These are phyloP conservation scores for Drosophila melanocephala DNA, from an alignment of 2,888 invertebrate genomes.

Conservation along the genomic window DNA sequence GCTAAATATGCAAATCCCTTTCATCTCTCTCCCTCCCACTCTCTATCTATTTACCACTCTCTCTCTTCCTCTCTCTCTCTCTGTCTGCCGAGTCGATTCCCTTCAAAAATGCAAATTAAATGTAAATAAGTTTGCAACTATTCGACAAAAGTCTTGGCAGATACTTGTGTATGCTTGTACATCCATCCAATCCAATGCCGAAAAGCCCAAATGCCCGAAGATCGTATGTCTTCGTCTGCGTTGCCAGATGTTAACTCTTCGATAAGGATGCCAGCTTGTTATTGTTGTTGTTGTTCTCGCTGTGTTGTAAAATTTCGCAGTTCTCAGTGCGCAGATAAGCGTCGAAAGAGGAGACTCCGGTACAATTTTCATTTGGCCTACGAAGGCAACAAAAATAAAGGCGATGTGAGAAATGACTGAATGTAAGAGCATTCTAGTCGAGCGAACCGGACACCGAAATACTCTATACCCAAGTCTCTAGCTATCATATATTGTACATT, in stretches of 20 bases:
- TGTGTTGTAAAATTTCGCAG: constrained; percentile 58
- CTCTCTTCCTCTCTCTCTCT: background rate
- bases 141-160: constrained; percentile 59
- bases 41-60: background rate
- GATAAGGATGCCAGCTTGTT: constrained; percentile 46
- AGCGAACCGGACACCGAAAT: background rate
- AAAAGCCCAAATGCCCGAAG: constrained; percentile 10
- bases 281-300: constrained; percentile 4
- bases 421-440: background rate
- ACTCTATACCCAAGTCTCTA: background rate
- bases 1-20: constrained; percentile 49
- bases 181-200: constrained; percentile 26
- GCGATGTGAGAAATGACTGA: background rate
- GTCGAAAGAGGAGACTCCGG: constrained; percentile 6
- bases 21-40: background rate
- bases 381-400: constrained; percentile 23
- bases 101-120: constrained; percentile 84
- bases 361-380: constrained; percentile 49
- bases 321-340: constrained; percentile 62
- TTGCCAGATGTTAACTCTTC: constrained; percentile 43
- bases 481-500: background rate
- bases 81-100: constrained; percentile 12
- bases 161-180: constrained; percentile 3
- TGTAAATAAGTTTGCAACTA: constrained; percentile 84
- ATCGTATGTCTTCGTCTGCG: constrained; percentile 29